phyloP scores from a whole-genome alignment of 2,113 vertebrate genomes.

The Actenoides lindsayi region DNA sequence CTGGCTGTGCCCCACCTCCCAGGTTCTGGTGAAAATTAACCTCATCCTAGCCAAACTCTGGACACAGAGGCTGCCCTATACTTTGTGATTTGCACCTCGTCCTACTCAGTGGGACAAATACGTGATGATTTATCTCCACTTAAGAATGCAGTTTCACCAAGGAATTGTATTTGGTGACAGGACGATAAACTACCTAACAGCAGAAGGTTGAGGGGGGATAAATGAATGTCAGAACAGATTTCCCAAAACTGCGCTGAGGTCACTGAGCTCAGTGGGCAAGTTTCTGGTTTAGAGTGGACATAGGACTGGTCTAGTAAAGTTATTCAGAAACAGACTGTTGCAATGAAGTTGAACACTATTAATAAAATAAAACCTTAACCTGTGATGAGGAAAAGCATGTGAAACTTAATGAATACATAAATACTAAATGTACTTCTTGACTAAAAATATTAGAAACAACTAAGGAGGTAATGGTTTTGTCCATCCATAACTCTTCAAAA shows the following conservation, averaged over 20 bases:
- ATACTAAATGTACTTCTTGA: not conserved
- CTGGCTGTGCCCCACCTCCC: no score
- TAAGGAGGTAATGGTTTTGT: not conserved
- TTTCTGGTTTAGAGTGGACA: not conserved
- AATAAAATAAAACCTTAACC: not conserved
- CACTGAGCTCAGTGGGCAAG: not conserved
- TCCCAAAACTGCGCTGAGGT: not conserved
- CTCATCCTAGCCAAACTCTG: no score
- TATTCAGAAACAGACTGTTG: not conserved
- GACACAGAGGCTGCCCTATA: not conserved
- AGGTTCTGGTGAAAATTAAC: no score
- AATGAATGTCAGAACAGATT: not conserved
- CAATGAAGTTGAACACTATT: not conserved
- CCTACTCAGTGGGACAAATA: not conserved
- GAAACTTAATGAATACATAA: not conserved
- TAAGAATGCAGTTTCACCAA: not conserved
- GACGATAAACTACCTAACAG: not conserved
- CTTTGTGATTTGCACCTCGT: not conserved
- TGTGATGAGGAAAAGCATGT: not conserved
- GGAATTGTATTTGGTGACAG: not conserved
- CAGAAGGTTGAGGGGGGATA: not conserved
- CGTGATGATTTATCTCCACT: not conserved
- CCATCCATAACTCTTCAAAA: not conserved
- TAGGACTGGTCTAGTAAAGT: not conserved
- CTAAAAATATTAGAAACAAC: not conserved